Evolutionary conservation across 30 jellyfish, hydroid and myxozoan species (phyloP).

Genomic region (Cassiopea andromeda): DNA sequence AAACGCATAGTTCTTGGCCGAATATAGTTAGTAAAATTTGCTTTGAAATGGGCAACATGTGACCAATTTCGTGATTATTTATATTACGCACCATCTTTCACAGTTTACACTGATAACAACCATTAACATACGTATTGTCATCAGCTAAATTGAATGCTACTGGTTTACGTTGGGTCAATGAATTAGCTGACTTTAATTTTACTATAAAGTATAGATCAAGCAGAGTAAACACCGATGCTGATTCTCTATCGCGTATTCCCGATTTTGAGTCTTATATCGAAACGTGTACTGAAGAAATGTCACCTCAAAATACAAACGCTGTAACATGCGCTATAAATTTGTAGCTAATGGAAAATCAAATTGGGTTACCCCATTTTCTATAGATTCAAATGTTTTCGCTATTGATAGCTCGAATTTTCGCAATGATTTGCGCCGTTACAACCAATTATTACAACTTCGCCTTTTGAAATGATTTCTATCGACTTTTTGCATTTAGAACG

Average conservation of each 20-base stretch:
- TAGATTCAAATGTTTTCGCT: neutral
- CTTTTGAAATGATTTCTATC: slow-evolving; percentile 36
- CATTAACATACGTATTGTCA: slow-evolving; percentile 15
- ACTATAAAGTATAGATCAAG: no score
- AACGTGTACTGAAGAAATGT: slow-evolving; percentile 22
- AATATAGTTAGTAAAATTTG: slow-evolving; percentile 54
- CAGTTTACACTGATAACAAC: slow-evolving; percentile 29
- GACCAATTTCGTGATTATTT: slow-evolving; percentile 47
- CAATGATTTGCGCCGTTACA: neutral
- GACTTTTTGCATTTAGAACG: slow-evolving; percentile 52
- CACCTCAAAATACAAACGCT: slow-evolving; percentile 8
- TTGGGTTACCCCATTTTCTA: slow-evolving; percentile 16
- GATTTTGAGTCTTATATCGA: slow-evolving; percentile 17
- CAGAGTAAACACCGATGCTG: no score
- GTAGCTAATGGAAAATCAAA: neutral
- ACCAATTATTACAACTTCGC: slow-evolving; percentile 5
- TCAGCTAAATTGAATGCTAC: slow-evolving; percentile 38
- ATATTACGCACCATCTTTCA: slow-evolving; percentile 28
- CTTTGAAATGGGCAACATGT: slow-evolving; percentile 48
- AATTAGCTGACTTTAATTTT: slow-evolving; percentile 33
- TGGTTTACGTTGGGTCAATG: slow-evolving; percentile 41
- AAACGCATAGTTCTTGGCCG: slow-evolving; percentile 42
- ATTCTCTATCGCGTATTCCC: slow-evolving; percentile 21
- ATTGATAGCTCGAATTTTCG: neutral
- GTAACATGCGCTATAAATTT: neutral